phyloP scores from a whole-genome alignment of 2,888 invertebrate genomes.

The Creontiades dilutus region DNA sequence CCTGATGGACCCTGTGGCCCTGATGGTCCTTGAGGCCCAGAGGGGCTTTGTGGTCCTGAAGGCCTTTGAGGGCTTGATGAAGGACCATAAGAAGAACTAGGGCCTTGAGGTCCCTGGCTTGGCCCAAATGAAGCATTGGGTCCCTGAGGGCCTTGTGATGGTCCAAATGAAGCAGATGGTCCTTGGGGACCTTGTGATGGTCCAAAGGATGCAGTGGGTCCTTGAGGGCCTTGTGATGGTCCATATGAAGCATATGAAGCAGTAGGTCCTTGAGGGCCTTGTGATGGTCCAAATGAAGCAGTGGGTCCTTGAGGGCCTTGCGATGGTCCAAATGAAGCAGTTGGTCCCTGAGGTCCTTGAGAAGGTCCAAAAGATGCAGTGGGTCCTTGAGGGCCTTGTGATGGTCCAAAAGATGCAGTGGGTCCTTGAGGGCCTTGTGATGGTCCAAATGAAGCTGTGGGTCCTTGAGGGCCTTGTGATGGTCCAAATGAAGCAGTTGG shows the following conservation, averaged over 20 bases:
- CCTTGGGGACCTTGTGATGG: conserved; percentile 75
- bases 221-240: conserved; percentile 71
- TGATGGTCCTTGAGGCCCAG: conserved; percentile 77
- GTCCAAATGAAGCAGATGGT: conserved; percentile 75
- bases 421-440: conserved; percentile 76
- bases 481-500: conserved; percentile 74
- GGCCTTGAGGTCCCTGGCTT: conserved; percentile 77
- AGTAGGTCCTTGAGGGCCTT: conserved; percentile 76
- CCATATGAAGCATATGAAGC: conserved; percentile 73
- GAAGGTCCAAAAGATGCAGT: conserved; percentile 76
- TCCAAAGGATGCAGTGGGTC: conserved; percentile 72
- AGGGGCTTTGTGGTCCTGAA: conserved; percentile 77
- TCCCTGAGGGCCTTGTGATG: conserved; percentile 76
- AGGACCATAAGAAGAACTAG: conserved; percentile 76
- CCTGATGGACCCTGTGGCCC: conserved; percentile 76
- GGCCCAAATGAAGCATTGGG: conserved; percentile 75
- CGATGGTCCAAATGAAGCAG: conserved; percentile 73
- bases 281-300: conserved; percentile 75
- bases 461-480: conserved; percentile 77
- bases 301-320: conserved; percentile 76
- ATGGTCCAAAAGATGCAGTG: conserved; percentile 75
- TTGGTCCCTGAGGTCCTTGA: conserved; percentile 74
- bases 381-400: conserved; percentile 77
- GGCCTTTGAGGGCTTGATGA: conserved; percentile 75
- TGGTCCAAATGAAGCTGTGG: conserved; percentile 76